Conservation (phyloP, 2,888 invertebrate genomes). For the Hemicrepidius hirtus region DNA sequence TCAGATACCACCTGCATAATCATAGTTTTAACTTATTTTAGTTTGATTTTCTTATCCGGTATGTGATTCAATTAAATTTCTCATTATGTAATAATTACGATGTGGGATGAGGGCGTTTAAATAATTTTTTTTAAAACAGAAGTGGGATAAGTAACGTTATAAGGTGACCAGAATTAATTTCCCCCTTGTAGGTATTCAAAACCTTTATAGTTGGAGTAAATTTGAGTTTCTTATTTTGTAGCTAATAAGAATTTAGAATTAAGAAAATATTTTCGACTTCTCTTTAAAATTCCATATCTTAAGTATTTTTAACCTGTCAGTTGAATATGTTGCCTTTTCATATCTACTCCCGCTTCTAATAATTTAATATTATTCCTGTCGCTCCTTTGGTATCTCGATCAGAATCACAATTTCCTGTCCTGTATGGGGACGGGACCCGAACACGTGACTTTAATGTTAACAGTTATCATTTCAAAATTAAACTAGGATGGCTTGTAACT, state of each 20-base stretch:
- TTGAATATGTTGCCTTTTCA: conserved; percentile 17
- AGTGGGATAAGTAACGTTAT: too few species aligned
- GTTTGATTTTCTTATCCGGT: too few species aligned
- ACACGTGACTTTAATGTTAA: conserved; percentile 50
- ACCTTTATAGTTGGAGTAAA: too few species aligned
- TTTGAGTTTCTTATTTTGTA: too few species aligned
- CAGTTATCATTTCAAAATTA: conserved; percentile 34
- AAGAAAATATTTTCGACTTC: conserved; percentile 4
- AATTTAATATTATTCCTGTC: conserved; percentile 55
- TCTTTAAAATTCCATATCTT: conserved; percentile 8
- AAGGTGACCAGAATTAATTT: too few species aligned
- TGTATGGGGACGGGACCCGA: conserved; percentile 50
- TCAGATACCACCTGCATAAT: too few species aligned
- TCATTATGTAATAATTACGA: too few species aligned
- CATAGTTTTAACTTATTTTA: too few species aligned
- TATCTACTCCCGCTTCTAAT: conserved; percentile 45
- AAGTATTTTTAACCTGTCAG: conserved; percentile 21
- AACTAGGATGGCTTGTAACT: conserved; percentile 12
- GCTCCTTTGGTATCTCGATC: conserved; percentile 54
- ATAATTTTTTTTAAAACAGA: too few species aligned
- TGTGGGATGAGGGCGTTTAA: too few species aligned
- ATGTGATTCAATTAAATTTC: too few species aligned
- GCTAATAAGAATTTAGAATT: neutral
- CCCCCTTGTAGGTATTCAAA: too few species aligned
- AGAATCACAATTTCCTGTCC: conserved; percentile 58